Conservation (phyloP, 2,888 invertebrate species). For the Tenthredo distinguenda region DNA sequence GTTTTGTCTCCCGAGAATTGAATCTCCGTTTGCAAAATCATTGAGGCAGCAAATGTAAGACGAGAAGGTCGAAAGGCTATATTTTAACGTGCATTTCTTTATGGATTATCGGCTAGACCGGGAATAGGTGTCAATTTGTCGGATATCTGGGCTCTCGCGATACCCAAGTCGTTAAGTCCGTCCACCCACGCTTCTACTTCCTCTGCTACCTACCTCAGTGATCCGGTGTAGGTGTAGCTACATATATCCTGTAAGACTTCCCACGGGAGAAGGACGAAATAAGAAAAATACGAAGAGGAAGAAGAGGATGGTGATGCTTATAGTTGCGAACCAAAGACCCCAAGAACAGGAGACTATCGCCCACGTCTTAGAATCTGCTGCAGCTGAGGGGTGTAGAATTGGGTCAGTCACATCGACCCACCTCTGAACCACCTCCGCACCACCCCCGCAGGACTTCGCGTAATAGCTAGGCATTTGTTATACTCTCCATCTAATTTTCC, state of each 20-base stretch:
- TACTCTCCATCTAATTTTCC: constrained; percentile 51
- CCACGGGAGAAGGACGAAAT: constrained; percentile 9
- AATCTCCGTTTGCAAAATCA: not conserved
- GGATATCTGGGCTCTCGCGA: constrained; percentile 45
- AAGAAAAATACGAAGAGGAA: not conserved
- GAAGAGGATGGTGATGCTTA: not conserved
- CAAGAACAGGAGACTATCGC: constrained; percentile 40
- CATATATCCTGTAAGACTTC: not conserved
- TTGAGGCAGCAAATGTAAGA: constrained; percentile 8
- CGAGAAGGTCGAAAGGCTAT: constrained; percentile 20
- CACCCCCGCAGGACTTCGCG: constrained; percentile 40
- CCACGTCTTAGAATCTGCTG: constrained; percentile 40
- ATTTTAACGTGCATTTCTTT: constrained; percentile 13
- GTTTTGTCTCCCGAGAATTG: not conserved
- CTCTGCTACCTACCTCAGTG: not conserved
- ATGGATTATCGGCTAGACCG: constrained; percentile 31
- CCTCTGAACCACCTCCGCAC: constrained; percentile 37
- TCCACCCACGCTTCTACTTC: constrained; percentile 42
- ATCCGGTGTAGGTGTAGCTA: not conserved
- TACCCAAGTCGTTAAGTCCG: constrained; percentile 45
- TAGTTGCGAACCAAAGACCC: constrained; percentile 2
- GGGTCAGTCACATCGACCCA: constrained; percentile 52
- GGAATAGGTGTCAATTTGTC: constrained; percentile 46
- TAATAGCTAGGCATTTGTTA: constrained; percentile 51
- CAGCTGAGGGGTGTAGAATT: constrained; percentile 43